Evolutionary conservation across 1,140 invertebrate genomes (phyloP).

Genomic region (Hylyphantes graminicola): DNA sequence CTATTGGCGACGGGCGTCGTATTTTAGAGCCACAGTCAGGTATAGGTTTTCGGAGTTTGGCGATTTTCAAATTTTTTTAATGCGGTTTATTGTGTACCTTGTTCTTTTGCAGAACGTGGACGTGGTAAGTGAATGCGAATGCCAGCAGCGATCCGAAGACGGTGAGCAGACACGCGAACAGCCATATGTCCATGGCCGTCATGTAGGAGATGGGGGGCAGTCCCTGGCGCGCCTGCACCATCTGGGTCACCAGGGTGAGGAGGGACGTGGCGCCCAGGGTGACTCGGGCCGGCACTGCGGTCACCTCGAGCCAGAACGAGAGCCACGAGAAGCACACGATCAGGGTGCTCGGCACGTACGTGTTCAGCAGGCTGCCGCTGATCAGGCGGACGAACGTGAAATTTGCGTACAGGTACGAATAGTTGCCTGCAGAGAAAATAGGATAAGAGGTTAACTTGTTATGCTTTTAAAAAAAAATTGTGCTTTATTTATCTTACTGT

Average conservation of each 20-base stretch:
- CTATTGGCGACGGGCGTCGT: too few relatives aligned
- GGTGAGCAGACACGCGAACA: constrained; percentile 66
- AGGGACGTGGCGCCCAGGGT: constrained; percentile 64
- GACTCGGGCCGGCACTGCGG: constrained; percentile 67
- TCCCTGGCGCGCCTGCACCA: constrained; percentile 52
- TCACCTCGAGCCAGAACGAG: constrained; percentile 69
- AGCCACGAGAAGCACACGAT: constrained; percentile 63
- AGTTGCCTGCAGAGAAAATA: constrained; percentile 43
- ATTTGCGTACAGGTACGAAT: constrained; percentile 59
- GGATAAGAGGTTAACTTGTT: too few relatives aligned
- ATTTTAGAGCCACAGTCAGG: too few relatives aligned
- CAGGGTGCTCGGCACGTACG: constrained; percentile 62
- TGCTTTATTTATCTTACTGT: too few relatives aligned
- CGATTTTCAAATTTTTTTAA: too few relatives aligned
- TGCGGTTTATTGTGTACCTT: too few relatives aligned
- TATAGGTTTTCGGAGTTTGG: too few relatives aligned
- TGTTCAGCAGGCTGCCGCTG: constrained; percentile 58
- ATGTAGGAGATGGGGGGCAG: constrained; percentile 61
- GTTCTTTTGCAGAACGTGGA: constrained; percentile 10
- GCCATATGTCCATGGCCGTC: constrained; percentile 65
- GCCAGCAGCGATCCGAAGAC: constrained; percentile 68
- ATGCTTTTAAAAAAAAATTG: too few relatives aligned
- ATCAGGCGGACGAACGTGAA: constrained; percentile 62
- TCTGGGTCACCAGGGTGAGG: constrained; percentile 63
- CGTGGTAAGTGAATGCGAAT: constrained; percentile 65